Conservation (phyloP, 2,113 vertebrate species). For the Thunnus thynnus region DNA sequence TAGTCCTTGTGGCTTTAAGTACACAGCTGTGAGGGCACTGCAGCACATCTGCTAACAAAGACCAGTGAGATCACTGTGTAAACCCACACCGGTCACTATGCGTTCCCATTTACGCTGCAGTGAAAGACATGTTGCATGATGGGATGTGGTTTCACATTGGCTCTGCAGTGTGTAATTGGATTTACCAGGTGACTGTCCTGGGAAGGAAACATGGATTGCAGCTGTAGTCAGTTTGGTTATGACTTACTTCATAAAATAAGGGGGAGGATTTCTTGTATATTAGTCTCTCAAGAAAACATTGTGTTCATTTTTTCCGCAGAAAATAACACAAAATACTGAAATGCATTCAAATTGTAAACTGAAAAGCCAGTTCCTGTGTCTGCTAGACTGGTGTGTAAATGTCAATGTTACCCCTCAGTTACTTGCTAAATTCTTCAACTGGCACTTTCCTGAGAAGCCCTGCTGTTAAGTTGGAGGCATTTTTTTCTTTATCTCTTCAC, state of each 20-base stretch:
- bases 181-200: too few relatives aligned
- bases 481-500: conserved; percentile 14
- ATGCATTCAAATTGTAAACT: conserved; percentile 21
- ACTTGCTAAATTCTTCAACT: conserved; percentile 78
- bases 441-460: conserved; percentile 37
- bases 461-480: conserved; percentile 27
- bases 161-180: background rate
- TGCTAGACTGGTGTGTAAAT: conserved; percentile 49
- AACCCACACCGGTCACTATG: conserved; percentile 42
- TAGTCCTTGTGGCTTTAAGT: conserved; percentile 58
- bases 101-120: conserved; percentile 40
- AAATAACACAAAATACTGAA: background rate
- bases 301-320: background rate
- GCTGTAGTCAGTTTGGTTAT: background rate
- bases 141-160: conserved; percentile 16
- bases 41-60: conserved; percentile 76
- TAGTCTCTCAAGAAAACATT: background rate
- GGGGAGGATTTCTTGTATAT: background rate
- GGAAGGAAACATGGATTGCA: background rate
- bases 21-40: conserved; percentile 75
- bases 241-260: too few relatives aligned
- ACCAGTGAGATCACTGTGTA: conserved; percentile 64
- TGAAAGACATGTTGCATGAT: conserved; percentile 53
- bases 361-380: conserved; percentile 39
- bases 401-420: conserved; percentile 71